Evolutionary conservation across 2,797 vertebrate species (phyloP).

Genomic region (Dryobates pubescens): DNA sequence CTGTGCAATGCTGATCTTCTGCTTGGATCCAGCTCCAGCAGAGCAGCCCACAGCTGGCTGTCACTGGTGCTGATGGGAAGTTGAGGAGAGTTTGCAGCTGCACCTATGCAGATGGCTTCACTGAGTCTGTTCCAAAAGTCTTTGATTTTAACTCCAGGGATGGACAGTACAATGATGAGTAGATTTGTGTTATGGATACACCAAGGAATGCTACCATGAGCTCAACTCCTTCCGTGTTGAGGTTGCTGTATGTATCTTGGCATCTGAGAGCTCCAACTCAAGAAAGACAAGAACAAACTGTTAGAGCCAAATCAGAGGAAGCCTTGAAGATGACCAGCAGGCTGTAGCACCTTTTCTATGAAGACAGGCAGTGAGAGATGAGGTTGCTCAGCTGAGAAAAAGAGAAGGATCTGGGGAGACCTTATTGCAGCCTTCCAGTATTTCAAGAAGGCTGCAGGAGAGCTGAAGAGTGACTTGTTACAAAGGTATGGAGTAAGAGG

Average conservation of each 20-base stretch:
- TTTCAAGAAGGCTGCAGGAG: too few relatives aligned
- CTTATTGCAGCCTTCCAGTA: too few relatives aligned
- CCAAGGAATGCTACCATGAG: background rate
- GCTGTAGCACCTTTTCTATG: too few relatives aligned
- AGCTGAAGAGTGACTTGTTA: too few relatives aligned
- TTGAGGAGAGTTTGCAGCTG: background rate
- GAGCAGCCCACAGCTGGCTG: background rate
- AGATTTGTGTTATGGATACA: background rate
- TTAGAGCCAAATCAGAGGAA: too few relatives aligned
- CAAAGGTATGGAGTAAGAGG: too few relatives aligned
- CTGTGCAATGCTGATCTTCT: background rate
- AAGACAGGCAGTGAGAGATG: too few relatives aligned
- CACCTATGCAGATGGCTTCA: background rate
- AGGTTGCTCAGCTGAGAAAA: too few relatives aligned
- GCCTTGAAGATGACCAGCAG: too few relatives aligned
- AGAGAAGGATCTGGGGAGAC: too few relatives aligned
- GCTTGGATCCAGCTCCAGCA: background rate
- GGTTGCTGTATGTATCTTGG: rapidly evolving
- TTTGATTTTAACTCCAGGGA: background rate
- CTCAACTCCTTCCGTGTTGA: background rate
- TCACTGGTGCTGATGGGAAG: background rate
- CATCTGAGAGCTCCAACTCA: too few relatives aligned
- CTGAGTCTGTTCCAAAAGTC: background rate
- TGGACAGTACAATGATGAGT: background rate
- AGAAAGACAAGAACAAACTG: too few relatives aligned